Conservation (phyloP, 1,140 invertebrate genomes). For the Mercenaria mercenaria region DNA sequence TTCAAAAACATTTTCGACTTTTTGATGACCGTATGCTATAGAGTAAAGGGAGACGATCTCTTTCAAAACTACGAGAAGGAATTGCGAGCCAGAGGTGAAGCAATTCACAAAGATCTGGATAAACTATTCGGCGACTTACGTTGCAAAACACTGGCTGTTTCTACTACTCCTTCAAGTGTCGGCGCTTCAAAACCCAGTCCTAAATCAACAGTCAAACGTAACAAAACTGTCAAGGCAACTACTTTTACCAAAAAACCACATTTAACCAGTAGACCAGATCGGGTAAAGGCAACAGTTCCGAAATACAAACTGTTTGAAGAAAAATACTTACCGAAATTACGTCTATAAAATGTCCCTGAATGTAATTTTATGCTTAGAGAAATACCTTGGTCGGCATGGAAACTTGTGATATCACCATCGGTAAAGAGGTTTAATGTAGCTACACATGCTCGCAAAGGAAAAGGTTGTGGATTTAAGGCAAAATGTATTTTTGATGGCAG, state of each 20-base stretch:
- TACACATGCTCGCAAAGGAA: neutral
- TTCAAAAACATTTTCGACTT: constrained; percentile 71
- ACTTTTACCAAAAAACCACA: neutral
- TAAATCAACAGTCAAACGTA: no score
- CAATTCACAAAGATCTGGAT: constrained; percentile 50
- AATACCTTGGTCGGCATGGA: constrained; percentile 34
- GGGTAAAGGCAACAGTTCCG: neutral
- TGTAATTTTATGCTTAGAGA: constrained; percentile 42
- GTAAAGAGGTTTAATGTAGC: no score
- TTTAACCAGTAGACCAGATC: neutral
- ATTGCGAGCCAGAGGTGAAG: constrained; percentile 6
- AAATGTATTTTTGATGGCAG: constrained; percentile 15
- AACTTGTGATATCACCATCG: constrained; percentile 10
- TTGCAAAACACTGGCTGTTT: neutral
- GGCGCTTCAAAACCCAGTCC: no score
- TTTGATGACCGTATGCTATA: constrained; percentile 72
- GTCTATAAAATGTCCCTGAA: constrained; percentile 54
- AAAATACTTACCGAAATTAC: constrained; percentile 22
- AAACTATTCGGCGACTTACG: constrained; percentile 37
- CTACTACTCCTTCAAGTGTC: neutral
- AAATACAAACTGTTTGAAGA: neutral
- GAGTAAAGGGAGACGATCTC: constrained; percentile 65
- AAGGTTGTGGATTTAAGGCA: constrained; percentile 15
- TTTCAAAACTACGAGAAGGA: constrained; percentile 62
- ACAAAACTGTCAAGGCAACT: no score